Conservation (phyloP, 2,888 invertebrate species). For the Leptinotarsa tumamoca region DNA sequence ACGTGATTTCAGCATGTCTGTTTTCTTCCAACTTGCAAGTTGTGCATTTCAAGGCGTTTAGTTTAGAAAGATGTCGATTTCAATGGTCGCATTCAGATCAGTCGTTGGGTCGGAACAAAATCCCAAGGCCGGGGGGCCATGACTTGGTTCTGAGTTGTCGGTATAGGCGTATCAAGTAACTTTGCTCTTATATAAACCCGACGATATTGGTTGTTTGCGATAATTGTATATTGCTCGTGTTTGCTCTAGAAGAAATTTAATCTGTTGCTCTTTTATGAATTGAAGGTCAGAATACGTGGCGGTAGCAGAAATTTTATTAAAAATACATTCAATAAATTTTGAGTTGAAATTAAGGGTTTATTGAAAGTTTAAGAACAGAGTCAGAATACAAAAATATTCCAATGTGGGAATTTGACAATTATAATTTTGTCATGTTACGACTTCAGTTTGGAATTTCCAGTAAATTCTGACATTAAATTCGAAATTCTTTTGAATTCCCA, state of each 20-base stretch:
- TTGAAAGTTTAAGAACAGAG: too few species aligned
- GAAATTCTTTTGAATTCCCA: too few species aligned
- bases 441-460: too few species aligned
- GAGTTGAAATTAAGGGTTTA: too few species aligned
- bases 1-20: conserved; percentile 35
- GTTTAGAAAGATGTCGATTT: conserved; percentile 7
- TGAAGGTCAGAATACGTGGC: too few species aligned
- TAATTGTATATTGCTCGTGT: background rate
- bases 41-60: conserved; percentile 28
- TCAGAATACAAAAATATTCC: too few species aligned
- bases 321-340: too few species aligned
- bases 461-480: too few species aligned
- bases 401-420: too few species aligned
- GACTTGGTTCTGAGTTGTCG: conserved; percentile 49
- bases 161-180: conserved; percentile 31
- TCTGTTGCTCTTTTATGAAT: too few species aligned
- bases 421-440: too few species aligned
- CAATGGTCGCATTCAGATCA: conserved; percentile 50
- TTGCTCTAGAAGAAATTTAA: background rate
- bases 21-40: conserved; percentile 15
- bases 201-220: background rate
- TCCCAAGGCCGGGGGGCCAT: conserved; percentile 57
- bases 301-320: too few species aligned
- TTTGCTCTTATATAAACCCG: background rate
- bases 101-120: conserved; percentile 52